These are phyloP conservation scores for Trematomus loennbergii DNA, from an alignment of 2,113 vertebrate species.

Conservation along the genomic window DNA sequence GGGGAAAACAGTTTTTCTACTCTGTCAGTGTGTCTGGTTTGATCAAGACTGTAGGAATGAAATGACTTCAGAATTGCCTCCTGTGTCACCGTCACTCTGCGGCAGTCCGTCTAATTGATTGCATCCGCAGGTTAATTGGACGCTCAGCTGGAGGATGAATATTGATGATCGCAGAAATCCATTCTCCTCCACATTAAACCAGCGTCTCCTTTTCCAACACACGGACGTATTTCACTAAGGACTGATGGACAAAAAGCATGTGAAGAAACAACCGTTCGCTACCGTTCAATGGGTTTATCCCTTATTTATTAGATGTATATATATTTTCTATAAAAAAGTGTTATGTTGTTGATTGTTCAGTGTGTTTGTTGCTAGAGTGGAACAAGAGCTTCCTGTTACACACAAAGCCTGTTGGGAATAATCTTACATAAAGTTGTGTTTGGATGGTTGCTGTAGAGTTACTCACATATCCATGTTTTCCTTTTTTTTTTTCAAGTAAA, in stretches of 20 bases:
- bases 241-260: conserved; percentile 75
- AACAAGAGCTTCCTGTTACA: conserved; percentile 39
- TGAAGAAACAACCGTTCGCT: conserved; percentile 66
- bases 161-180: conserved; percentile 21
- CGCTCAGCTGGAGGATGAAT: conserved; percentile 51
- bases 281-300: conserved; percentile 38
- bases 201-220: conserved; percentile 45
- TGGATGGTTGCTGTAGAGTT: conserved; percentile 38
- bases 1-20: background rate
- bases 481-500: conserved; percentile 71
- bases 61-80: conserved; percentile 20
- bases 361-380: conserved; percentile 55
- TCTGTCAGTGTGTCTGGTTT: background rate
- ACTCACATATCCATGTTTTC: conserved; percentile 30
- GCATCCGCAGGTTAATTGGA: conserved; percentile 74
- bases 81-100: conserved; percentile 27
- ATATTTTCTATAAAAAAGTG: conserved; percentile 68
- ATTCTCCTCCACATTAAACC: conserved; percentile 45
- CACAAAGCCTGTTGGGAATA: conserved; percentile 23
- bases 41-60: background rate
- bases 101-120: conserved; percentile 53
- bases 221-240: conserved; percentile 68
- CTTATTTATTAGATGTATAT: conserved; percentile 82
- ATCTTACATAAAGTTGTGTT: conserved; percentile 11
- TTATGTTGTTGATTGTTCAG: conserved; percentile 61